phyloP scores from a whole-genome alignment of 2,113 vertebrate genomes.

The Charina bottae region DNA sequence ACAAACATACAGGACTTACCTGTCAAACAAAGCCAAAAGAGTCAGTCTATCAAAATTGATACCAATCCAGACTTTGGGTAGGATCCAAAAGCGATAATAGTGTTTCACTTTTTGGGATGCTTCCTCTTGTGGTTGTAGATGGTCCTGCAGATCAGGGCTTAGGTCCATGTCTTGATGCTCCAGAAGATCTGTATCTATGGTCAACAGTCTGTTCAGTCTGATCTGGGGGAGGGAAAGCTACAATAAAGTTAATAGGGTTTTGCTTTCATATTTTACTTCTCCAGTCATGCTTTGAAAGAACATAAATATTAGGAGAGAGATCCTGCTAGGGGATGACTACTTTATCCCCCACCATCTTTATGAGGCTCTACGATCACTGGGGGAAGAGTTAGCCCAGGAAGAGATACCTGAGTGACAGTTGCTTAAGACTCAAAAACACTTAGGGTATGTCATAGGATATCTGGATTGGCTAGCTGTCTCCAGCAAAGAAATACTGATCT shows the following conservation, averaged over 20 bases:
- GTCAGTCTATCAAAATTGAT: conserved; percentile 98
- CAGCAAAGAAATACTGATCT: background rate
- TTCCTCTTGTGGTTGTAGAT: conserved; percentile 83
- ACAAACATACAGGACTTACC: conserved; percentile 73
- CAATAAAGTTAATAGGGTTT: conserved; percentile 68
- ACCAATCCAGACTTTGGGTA: conserved; percentile 95
- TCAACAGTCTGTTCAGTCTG: conserved; percentile 92
- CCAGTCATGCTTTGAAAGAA: background rate
- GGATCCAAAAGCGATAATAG: conserved; percentile 96
- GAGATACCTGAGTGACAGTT: background rate
- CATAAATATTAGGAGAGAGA: background rate
- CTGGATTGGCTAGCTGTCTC: background rate
- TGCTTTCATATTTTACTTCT: background rate
- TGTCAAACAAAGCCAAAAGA: conserved; percentile 95
- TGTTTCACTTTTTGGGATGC: conserved; percentile 88
- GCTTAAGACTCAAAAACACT: background rate
- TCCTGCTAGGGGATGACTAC: background rate
- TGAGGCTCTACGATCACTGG: background rate
- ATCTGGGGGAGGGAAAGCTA: conserved; percentile 92
- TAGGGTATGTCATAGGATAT: background rate
- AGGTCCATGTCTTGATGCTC: conserved; percentile 94
- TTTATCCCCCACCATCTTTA: background rate
- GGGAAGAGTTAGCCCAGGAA: background rate
- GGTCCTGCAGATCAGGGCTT: conserved; percentile 93
- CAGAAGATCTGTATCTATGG: conserved; percentile 94